Conservation (phyloP, 53 echinoderm and acorn worm genomes). For the Temnopleurus reevesii region DNA sequence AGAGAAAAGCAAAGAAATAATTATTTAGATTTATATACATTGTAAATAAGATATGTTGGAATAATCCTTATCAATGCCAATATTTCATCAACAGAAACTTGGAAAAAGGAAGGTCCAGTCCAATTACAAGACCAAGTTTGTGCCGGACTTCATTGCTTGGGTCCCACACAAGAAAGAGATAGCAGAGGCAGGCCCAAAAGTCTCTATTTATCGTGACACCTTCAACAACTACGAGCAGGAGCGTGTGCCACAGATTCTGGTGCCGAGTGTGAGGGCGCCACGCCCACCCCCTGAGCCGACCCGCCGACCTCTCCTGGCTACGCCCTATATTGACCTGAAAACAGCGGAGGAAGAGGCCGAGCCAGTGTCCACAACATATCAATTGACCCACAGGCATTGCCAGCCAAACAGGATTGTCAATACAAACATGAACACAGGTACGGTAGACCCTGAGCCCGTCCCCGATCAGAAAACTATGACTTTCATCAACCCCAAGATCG, state of each 20-base stretch:
- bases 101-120: slow-evolving; percentile 91
- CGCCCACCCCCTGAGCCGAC: slow-evolving; percentile 9
- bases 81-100: slow-evolving; percentile 68
- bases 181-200: slow-evolving; percentile 72
- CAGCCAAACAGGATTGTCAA: slow-evolving; percentile 83
- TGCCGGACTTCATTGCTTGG: slow-evolving; percentile 97
- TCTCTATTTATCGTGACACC: slow-evolving; percentile 91
- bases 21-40: too few species aligned
- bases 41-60: too few species aligned
- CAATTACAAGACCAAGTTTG: slow-evolving; percentile 72
- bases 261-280: slow-evolving; percentile 57
- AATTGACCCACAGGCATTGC: slow-evolving; percentile 74
- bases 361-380: slow-evolving; percentile 78
- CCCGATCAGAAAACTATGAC: slow-evolving; percentile 70
- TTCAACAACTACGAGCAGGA: slow-evolving; percentile 51
- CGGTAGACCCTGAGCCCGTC: slow-evolving; percentile 56
- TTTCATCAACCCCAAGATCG: slow-evolving; percentile 79
- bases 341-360: slow-evolving; percentile 59
- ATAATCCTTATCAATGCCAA: too few species aligned
- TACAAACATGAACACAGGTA: slow-evolving; percentile 96
- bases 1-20: too few species aligned
- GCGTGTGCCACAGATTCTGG: slow-evolving; percentile 73
- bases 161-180: slow-evolving; percentile 90
- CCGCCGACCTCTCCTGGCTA: slow-evolving; percentile 24
- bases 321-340: slow-evolving; percentile 69